Base-by-base conservation (phyloP, 2,113 vertebrate species). In the Heloderma charlesbogerti region DNA sequence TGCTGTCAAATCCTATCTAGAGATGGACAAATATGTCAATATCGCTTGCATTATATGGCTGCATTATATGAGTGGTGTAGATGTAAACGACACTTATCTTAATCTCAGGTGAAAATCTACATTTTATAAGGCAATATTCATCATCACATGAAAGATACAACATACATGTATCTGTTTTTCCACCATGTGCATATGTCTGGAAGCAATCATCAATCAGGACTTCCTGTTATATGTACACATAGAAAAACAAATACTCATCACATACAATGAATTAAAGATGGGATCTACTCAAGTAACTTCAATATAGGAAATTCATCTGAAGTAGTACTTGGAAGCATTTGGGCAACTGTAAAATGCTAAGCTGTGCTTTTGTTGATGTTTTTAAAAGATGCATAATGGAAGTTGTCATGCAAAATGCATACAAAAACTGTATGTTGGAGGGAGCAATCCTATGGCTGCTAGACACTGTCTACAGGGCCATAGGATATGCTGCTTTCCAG, bases 251-350 rank as follows among this genome's bases (percentile, higher is more conserved):
- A 43, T 48, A 86, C 72, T n/a, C 31, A 72, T n/a, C 45, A 37
- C 60, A 54, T 37, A 40, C 69, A 31, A 27, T 72, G 31, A 74
- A 86, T 86, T 86, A n/a, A n/a, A 72, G n/a, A 25, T 72, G 31
- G 22, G 48, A 72, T 67, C 57, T 48, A 79, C 75, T 79, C 25
- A 67, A 51, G 75, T 7, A 79, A 48, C 20, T 80, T 69, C 87
- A 67, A 29, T 67, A 31, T 80, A 51, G 78, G 60, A 80, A 67
- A 80, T 51, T 67, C 40, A 88, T 18, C 7, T 63, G 77, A 91
- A 92, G 84, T 89, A 89, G 88, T 3, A 92, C 89, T 91, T 86
- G 40, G 54, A 67, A 89, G 37, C 31, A 31, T 86, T 94, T 91
- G 78, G 92, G 40, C 40, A 92, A 54, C 67, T 54, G 40, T 85